Conservation (phyloP, 2,113 vertebrate genomes). For the Spea bombifrons region DNA sequence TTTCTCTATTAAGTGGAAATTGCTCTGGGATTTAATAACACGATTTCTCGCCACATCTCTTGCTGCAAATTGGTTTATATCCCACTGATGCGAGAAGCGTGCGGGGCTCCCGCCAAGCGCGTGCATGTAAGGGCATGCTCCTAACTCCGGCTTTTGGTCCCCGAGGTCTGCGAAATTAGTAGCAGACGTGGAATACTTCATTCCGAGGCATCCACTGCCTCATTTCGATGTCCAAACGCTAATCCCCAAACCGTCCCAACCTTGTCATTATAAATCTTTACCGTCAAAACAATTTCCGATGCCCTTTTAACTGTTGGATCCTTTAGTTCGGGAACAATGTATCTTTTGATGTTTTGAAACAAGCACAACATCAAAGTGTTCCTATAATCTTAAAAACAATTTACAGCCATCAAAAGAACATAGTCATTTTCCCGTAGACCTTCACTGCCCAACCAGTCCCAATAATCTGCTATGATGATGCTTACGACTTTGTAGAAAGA, state of each 20-base stretch:
- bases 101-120: not conserved
- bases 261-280: not conserved
- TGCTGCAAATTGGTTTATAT: conserved; percentile 47
- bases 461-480: too few species aligned
- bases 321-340: too few species aligned
- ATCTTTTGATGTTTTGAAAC: too few species aligned
- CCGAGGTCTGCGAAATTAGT: not conserved
- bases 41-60: conserved; percentile 38
- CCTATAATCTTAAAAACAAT: too few species aligned
- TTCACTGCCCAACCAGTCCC: too few species aligned
- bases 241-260: not conserved
- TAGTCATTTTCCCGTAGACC: too few species aligned
- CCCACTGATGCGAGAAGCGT: conserved; percentile 22
- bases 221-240: not conserved
- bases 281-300: too few species aligned
- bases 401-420: too few species aligned
- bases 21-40: conserved; percentile 47
- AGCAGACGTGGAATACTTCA: not conserved
- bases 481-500: too few species aligned
- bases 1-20: conserved; percentile 49
- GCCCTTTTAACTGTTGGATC: too few species aligned
- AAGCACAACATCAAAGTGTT: too few species aligned
- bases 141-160: not conserved
- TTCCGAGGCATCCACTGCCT: not conserved
- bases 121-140: conserved; percentile 8